A percentile compares a stretch with the other conserved stretches of the same genome.
These are phyloP conservation scores for Leuctra nigra DNA, from an alignment of 2,888 invertebrate species.

Conservation along the genomic window DNA sequence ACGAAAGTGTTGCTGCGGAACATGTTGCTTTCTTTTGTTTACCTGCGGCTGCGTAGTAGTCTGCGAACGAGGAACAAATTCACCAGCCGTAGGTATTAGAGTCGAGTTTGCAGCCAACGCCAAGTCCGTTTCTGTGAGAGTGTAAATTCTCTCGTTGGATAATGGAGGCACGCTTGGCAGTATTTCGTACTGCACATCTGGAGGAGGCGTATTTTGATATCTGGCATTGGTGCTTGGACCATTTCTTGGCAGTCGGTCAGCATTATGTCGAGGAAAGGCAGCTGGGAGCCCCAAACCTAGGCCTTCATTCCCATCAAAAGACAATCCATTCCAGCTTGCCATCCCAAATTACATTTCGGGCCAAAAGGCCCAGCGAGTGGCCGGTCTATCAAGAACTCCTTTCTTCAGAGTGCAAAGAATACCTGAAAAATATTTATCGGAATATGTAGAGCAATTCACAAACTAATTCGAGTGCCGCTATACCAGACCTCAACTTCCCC, in stretches of 20 bases:
- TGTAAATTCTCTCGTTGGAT: background rate
- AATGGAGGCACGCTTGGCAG: background rate
- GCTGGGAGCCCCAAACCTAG: constrained; percentile 6
- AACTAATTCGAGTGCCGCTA: too few relatives aligned
- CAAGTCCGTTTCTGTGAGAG: constrained; percentile 14
- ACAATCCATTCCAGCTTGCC: constrained; percentile 23
- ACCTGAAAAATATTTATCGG: too few relatives aligned
- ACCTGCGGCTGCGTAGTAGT: background rate
- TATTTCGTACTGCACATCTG: background rate
- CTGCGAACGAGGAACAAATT: constrained; percentile 45
- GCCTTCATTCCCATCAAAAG: constrained; percentile 7
- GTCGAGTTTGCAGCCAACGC: constrained; percentile 38
- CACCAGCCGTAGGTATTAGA: constrained; percentile 50
- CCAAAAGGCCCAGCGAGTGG: too few relatives aligned
- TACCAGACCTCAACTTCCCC: too few relatives aligned
- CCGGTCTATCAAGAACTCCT: too few relatives aligned
- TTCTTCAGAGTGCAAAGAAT: too few relatives aligned
- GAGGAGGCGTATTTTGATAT: background rate
- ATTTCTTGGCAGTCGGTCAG: background rate
- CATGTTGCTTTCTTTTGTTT: background rate
- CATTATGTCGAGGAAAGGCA: constrained; percentile 2
- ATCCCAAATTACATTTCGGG: constrained; percentile 6
- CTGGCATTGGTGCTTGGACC: background rate
- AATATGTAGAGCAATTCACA: too few relatives aligned
- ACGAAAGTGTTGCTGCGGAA: background rate